These are phyloP conservation scores for Actinia tenebrosa DNA, from an alignment of 64 coral and sea anemone genomes.

Conservation along the genomic window DNA sequence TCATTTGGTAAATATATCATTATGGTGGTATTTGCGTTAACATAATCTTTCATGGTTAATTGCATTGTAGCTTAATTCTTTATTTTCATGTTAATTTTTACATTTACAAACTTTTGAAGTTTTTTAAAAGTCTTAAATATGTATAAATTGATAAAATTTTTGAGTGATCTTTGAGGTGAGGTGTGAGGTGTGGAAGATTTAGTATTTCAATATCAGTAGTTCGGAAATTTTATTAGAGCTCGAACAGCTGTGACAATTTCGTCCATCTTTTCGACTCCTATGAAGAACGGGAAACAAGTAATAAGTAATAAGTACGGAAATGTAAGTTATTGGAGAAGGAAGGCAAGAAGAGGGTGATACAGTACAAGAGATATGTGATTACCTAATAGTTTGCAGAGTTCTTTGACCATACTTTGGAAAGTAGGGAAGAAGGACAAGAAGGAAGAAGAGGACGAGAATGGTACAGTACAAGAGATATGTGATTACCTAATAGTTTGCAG, in stretches of 20 bases:
- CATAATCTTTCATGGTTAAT: too few relatives aligned
- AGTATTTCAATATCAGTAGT: conserved; percentile 36
- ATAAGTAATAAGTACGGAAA: neutral
- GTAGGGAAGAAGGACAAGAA: too few relatives aligned
- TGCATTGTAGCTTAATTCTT: too few relatives aligned
- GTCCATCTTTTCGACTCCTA: conserved; percentile 93
- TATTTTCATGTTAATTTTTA: too few relatives aligned
- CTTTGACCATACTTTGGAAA: conserved; percentile 78
- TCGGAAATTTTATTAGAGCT: conserved; percentile 80
- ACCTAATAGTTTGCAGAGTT: conserved; percentile 70
- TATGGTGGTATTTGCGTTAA: too few relatives aligned
- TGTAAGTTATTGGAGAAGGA: neutral
- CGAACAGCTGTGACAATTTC: conserved; percentile 87
- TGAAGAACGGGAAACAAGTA: neutral
- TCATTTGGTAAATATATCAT: too few relatives aligned
- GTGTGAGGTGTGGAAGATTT: neutral
- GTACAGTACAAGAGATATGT: neutral
- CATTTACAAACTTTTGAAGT: too few relatives aligned
- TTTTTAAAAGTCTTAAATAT: too few relatives aligned
- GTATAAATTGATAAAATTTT: neutral
- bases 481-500: conserved; percentile 60
- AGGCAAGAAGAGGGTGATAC: too few relatives aligned
- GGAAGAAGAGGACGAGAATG: too few relatives aligned
- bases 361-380: neutral
- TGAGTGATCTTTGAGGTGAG: neutral